These are phyloP conservation scores for Himalopsyche anomala DNA, from an alignment of 2,888 invertebrate genomes.

Conservation along the genomic window DNA sequence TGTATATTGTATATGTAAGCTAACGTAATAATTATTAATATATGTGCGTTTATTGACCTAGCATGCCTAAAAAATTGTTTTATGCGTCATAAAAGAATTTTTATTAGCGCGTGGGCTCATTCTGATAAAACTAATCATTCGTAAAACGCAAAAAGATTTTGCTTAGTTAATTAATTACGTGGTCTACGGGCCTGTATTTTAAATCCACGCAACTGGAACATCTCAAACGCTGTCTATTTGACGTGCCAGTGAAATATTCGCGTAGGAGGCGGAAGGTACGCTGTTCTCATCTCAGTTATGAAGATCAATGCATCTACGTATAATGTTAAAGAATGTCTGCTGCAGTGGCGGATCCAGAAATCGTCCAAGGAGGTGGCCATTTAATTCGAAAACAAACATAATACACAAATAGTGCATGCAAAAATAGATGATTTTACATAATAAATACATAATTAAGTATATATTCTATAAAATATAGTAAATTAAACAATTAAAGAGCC, in stretches of 20 bases:
- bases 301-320: conserved; percentile 6
- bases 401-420: no score
- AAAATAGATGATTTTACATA: no score
- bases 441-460: no score
- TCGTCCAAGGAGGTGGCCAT: no score
- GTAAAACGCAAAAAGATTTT: background rate
- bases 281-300: background rate
- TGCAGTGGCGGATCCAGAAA: no score
- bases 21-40: no score
- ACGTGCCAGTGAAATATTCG: conserved; percentile 10
- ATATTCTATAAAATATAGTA: no score
- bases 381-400: no score
- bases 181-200: background rate
- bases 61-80: background rate
- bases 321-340: background rate
- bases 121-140: conserved; percentile 6
- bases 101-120: conserved; percentile 1
- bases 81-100: background rate
- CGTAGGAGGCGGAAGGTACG: conserved; percentile 22
- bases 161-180: background rate
- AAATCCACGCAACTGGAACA: background rate
- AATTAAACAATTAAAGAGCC: no score
- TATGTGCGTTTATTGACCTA: no score
- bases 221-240: conserved; percentile 29
- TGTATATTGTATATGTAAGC: no score